Evolutionary conservation across 2,888 invertebrate species (phyloP), one percentile per base, ranked within the genome.

Genomic region (Allacma fusca): DNA sequence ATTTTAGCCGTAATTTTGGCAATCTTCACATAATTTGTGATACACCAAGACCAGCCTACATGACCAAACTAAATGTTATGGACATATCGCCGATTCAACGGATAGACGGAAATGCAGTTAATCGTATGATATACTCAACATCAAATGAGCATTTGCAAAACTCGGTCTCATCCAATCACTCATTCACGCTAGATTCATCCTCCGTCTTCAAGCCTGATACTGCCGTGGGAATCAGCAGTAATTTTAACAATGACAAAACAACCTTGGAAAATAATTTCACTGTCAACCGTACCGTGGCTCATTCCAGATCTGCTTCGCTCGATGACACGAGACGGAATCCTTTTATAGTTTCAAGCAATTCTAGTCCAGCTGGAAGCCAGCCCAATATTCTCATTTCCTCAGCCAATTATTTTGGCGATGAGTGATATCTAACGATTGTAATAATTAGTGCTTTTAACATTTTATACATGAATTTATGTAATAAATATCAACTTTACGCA

Each of bases 1-100:
- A 83, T 73, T 82, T 81, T 68, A 79, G 78, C 13, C 65, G 82
- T 29, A 79, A 78, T 16, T 83, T 83, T 43, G 81, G 82, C n/a
- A 65, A 79, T 29, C 50, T 82, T 13, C 80, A 83, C 23, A 78
- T 83, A 57, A 62, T 76, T 13, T 78, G 81, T 65, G 83, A 82
- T 76, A 64, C 65, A 28, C 83, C 23, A 50, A 81, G 40, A 70
- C 77, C 65, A 74, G 76, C 68, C 62, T 80, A 7, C 78, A 77
- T 40, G 19, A 80, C 24, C 62, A 67, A 21, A 13, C 67, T 24
- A 50, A 78, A 44, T 75, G 78, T 40, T 29, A 50, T 68, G 21
- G 50, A 67, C 9, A 69, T 83, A 13, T 81, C 81, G 4, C 83
- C 81, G 0, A 81, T 83, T 40, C 78, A 78, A 7, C 80, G 74